Conservation (phyloP, 2,113 vertebrate genomes). For the Urocynchramus pylzowi region DNA sequence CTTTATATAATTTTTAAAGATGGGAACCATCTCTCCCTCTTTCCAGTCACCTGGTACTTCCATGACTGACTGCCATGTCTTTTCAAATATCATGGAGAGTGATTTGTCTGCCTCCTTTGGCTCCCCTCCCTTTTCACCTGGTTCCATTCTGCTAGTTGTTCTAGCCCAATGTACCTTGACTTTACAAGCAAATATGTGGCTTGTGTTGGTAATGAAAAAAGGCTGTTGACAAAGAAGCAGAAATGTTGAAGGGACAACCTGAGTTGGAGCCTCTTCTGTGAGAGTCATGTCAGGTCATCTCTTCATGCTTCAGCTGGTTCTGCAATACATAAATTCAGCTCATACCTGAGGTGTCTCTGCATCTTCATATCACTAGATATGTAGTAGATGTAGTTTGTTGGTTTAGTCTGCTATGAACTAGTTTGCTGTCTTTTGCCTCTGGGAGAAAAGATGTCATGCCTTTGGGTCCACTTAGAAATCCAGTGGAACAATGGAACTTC, state of each 20-base stretch:
- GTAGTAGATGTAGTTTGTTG: neutral
- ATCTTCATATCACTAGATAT: neutral
- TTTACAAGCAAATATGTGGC: neutral
- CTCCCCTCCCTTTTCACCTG: neutral
- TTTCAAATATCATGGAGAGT: neutral
- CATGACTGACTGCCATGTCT: neutral
- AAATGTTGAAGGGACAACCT: neutral
- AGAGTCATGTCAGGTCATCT: neutral
- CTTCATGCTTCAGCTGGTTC: neutral
- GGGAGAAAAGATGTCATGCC: neutral
- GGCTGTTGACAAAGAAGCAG: neutral
- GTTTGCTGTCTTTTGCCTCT: neutral
- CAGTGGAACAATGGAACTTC: neutral
- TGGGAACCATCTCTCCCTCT: neutral
- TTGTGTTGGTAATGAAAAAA: neutral
- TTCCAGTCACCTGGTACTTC: neutral
- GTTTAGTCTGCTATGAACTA: neutral
- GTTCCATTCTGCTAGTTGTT: neutral
- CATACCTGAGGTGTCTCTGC: neutral
- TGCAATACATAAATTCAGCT: neutral
- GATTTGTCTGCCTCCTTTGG: neutral
- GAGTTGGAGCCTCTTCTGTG: neutral
- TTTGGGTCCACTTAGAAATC: neutral
- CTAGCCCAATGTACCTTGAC: neutral
- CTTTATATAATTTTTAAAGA: neutral